Conservation (phyloP, 1,140 invertebrate species). For the Pollicipes pollicipes region DNA sequence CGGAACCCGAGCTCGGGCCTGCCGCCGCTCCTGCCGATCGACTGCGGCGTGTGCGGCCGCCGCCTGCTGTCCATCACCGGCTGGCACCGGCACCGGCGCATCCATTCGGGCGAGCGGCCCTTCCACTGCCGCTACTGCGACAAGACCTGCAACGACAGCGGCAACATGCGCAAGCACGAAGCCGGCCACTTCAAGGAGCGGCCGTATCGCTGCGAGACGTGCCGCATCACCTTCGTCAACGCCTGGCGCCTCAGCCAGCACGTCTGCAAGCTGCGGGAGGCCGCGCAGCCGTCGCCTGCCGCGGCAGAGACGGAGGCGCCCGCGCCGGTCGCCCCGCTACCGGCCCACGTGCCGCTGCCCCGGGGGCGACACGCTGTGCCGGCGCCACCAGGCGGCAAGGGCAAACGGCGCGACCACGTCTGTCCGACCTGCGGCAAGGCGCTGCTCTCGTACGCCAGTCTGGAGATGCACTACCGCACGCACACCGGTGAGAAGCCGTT, state of each 20-base stretch:
- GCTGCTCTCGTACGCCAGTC: slow-evolving; percentile 16
- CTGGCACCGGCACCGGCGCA: neutral
- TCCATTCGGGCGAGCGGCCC: neutral
- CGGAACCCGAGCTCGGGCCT: neutral
- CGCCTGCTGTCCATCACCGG: neutral
- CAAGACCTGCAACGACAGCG: neutral
- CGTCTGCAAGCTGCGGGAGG: neutral
- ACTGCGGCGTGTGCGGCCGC: neutral
- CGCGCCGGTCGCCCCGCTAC: no score
- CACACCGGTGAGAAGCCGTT: slow-evolving; percentile 97
- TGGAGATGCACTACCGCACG: slow-evolving; percentile 55
- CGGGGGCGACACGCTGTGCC: neutral
- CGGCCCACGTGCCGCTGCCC: neutral
- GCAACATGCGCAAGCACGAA: neutral
- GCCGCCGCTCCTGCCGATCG: neutral
- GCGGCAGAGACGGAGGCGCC: neutral
- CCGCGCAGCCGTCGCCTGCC: no score
- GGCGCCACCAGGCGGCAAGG: no score
- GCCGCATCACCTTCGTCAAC: neutral
- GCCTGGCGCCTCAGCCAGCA: neutral
- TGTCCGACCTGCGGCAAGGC: slow-evolving; percentile 14
- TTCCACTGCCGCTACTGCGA: neutral
- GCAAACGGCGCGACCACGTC: slow-evolving; percentile 11
- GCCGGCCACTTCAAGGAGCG: neutral
- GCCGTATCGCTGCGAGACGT: neutral